Base-by-base conservation (phyloP, 2,797 vertebrate genomes). In the Protonibea diacanthus region DNA sequence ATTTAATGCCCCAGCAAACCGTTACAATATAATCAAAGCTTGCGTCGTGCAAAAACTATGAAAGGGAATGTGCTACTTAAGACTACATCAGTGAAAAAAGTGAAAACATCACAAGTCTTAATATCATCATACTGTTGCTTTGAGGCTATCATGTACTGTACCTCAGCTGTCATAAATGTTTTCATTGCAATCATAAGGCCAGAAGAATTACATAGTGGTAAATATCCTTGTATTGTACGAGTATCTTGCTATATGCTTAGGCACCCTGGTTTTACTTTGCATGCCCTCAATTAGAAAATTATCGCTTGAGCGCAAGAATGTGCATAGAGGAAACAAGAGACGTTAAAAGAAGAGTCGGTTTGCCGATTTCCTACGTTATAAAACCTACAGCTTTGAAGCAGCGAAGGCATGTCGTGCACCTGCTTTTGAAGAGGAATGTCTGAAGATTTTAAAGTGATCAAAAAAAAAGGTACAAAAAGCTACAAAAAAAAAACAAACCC, bases 1-100 rank as follows among this genome's bases (percentile, higher is more conserved):
- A 91, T 91, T 85, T 87, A 92, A 93, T 91, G 88, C 90, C 89
- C 91, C 44, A 71, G 86, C 78, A 89, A 92, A 93, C 69, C 21
- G 52, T 83, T 69, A 38, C 33, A 48, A 73, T 71, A 84, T 80
- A 51, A 84, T 82, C 81, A 78, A 87, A 88, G 73, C 82, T 66
- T 66, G 81, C 78, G 62, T 60, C 25, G 65, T 33, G 42, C 62
- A 44, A 77, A 83, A 76, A 58, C 74, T 59, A 81, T 42, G 15
- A 76, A 76, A 80, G 56, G 83, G 82, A 89, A 80, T 59, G 82
- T 76, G 86, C 74, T 74, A 73, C 72, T 80, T 53, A 60, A 81
- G 70, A 74, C 68, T 51, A 75, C 3, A 23, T 73, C 42, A 57
- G 73, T 78, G 23, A 74, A 70, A 70, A 75, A 62, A 83, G 29